These are phyloP conservation scores for Aurelia aurita complex sp. Pacific DNA, from an alignment of 30 jellyfish, hydroid and myxozoan genomes.

Conservation along the genomic window DNA sequence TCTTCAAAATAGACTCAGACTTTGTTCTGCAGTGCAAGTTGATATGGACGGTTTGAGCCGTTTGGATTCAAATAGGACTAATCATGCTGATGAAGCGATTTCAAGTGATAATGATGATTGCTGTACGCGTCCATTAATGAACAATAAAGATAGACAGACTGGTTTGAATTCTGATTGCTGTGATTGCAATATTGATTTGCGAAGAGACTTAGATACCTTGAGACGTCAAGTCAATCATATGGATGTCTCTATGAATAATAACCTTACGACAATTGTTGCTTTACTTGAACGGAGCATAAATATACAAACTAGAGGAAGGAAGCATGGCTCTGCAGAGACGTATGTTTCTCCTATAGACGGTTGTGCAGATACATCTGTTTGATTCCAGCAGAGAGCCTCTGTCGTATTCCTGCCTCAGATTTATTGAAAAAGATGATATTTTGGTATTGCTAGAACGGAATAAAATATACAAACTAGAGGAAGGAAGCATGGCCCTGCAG, in stretches of 20 bases:
- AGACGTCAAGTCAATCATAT: conserved; percentile 23
- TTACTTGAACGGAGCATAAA: conserved; percentile 25
- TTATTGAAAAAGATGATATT: no score
- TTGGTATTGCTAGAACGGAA: no score
- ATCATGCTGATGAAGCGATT: not conserved
- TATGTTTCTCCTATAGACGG: not conserved
- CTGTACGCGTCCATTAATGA: not conserved
- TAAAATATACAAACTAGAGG: no score
- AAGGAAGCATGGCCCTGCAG: no score
- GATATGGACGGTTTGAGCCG: conserved; percentile 18
- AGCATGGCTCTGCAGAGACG: conserved; percentile 18
- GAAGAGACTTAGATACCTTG: conserved; percentile 54
- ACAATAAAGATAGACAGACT: not conserved
- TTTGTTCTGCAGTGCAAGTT: conserved; percentile 18
- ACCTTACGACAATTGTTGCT: conserved; percentile 29
- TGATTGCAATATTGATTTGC: conserved; percentile 61
- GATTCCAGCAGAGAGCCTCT: not conserved
- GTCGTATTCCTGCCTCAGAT: no score
- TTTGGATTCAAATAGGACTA: not conserved
- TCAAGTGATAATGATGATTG: conserved; percentile 6
- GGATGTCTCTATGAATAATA: conserved; percentile 35
- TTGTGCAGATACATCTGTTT: conserved; percentile 13
- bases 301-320: conserved; percentile 14
- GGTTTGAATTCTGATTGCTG: conserved; percentile 52
- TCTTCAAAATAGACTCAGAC: conserved; percentile 1